Percentiles rank a stretch among this genome's conserved stretches.
These are phyloP conservation scores for Craseonycteris thonglongyai DNA, from an alignment of 2,113 vertebrate species.

Conservation along the genomic window DNA sequence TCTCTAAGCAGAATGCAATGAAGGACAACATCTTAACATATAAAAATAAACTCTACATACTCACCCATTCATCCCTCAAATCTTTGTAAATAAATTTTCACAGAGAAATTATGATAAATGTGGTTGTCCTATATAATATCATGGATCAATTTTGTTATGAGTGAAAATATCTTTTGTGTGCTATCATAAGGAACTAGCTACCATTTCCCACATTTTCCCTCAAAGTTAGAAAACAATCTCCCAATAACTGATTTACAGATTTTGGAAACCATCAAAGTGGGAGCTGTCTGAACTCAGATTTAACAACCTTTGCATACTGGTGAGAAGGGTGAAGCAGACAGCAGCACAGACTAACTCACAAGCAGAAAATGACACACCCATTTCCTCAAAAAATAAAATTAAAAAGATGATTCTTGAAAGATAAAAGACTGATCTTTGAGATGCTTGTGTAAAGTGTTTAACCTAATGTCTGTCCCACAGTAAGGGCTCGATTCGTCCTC, in stretches of 20 bases:
- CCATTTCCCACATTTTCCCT: not conserved
- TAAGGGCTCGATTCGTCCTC: not conserved
- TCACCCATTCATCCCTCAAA: not conserved
- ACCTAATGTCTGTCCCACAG: not conserved
- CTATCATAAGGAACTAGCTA: not conserved
- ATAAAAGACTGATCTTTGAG: not conserved
- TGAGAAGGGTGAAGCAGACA: not conserved
- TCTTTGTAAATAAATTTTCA: not conserved
- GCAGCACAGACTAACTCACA: not conserved
- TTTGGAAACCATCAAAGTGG: not conserved
- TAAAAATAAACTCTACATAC: not conserved
- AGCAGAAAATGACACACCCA: not conserved
- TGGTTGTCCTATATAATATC: not conserved
- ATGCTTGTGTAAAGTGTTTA: not conserved
- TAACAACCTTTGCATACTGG: not conserved
- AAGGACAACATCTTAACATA: not conserved
- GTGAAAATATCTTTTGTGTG: not conserved
- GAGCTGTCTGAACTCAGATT: not conserved
- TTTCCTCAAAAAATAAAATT: not conserved
- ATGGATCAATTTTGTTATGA: not conserved
- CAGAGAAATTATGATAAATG: not conserved
- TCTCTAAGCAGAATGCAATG: not conserved
- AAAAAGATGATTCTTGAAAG: not conserved
- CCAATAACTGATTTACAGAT: not conserved
- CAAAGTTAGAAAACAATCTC: not conserved